A percentile compares a stretch with the other conserved stretches of the same genome.
Conservation (phyloP, 1,140 invertebrate genomes). For the Pseudomyrmex concolor region DNA sequence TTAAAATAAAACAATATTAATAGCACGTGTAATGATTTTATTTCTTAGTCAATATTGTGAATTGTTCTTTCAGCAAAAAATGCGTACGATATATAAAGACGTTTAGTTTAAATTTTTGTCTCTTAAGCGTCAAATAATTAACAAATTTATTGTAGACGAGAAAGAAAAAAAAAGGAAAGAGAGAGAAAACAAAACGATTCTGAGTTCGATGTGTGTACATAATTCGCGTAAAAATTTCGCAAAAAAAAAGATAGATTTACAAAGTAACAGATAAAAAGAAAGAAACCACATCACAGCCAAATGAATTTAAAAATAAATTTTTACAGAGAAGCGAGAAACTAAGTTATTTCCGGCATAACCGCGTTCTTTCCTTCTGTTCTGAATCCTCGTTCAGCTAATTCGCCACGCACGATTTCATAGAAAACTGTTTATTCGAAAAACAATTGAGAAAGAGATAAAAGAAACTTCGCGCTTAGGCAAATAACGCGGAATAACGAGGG, state of each 20-base stretch:
- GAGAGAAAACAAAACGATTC: conserved; percentile 2
- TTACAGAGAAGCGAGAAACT: conserved; percentile 52
- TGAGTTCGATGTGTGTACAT: conserved; percentile 24
- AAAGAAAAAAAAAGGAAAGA: not conserved
- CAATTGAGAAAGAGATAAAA: not conserved
- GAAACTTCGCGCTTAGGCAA: conserved; percentile 15
- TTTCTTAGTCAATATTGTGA: too few relatives aligned
- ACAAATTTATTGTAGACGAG: too few relatives aligned
- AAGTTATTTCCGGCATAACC: conserved; percentile 55
- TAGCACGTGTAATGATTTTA: too few relatives aligned
- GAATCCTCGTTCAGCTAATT: conserved; percentile 60
- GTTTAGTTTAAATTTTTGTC: too few relatives aligned
- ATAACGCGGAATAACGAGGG: conserved; percentile 63
- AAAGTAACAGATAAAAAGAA: not conserved
- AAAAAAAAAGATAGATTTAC: not conserved
- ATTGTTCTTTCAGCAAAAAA: too few relatives aligned
- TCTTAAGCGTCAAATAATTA: too few relatives aligned
- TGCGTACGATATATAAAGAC: too few relatives aligned
- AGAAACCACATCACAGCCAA: conserved; percentile 67
- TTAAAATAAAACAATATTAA: too few relatives aligned
- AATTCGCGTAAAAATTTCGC: conserved; percentile 10
- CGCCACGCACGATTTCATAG: conserved; percentile 36
- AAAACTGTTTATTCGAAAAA: conserved; percentile 55
- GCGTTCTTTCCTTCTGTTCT: conserved; percentile 64
- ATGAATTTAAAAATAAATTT: conserved; percentile 72